Evolutionary conservation across 2,888 invertebrate genomes (phyloP), one percentile per base, ranked within the genome.

Genomic region (Campaea margaritaria): DNA sequence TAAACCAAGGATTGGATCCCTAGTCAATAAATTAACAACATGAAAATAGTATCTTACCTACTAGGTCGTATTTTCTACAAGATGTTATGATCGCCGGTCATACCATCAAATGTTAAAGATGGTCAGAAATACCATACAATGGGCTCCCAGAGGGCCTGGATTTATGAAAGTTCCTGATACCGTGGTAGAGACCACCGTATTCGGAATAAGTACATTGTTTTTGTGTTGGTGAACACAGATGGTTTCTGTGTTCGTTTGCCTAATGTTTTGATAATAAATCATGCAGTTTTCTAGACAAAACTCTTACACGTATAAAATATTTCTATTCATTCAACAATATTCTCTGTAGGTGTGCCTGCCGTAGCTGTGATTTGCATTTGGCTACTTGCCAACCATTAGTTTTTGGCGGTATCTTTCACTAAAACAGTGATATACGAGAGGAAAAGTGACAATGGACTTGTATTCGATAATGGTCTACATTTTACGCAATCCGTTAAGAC

Each of bases 401-500:
- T 75, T 78, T 80, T 76, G 80, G 79, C 82, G 67, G 73, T 69
- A 77, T 79, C 81, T 79, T 70, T 83, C 79, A 73, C 64, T 78
- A 74, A 73, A 70, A 69, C 67, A 65, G 63, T 68, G 66, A 72
- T 70, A 73, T 70, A 74, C 58, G 62, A 59, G 64, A 75, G 73
- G 39, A 53, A 68, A 72, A 78, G 80, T 78, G 81, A 72, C 83
- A 83, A 85, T 86, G 78, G 82, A 82, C 44, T 42, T 52, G 57
- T 53, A 31, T 67, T 61, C 55, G 54, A 58, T 72, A 73, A 76
- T 72, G 64, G 65, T 60, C 31, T n/a, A 27, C 21, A 27, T 16
- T 59, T 51, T 62, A 16, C 45, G 56, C 47, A 64, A 52, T 44
- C 41, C 2, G 27, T 41, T 7, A 38, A 21, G 21, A 34, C 27